Evolutionary conservation across 1,140 invertebrate species (phyloP), one percentile per base, ranked within the genome.

Genomic region (Phymastichus coffea): DNA sequence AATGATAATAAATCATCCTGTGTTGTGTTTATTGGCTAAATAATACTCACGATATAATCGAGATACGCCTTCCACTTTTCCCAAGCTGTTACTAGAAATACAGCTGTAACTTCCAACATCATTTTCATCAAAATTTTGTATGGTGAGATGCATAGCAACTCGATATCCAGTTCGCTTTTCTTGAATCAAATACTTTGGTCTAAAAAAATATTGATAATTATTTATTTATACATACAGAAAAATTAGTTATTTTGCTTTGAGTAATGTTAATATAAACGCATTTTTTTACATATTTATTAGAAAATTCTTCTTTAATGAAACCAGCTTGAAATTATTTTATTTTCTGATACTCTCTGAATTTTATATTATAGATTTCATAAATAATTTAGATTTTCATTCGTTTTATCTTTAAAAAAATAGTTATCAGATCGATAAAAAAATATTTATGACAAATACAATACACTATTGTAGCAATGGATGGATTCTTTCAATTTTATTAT

Each of bases 51-150:
- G 91, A 79, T 94, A 94, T 38, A 95, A 82, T 66, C 91, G 80
- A 61, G 95, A 83, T 6, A 87, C 91, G 48, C 90, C 90, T 74
- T 93, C 90, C 33, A 92, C 91, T 71, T 85, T 88, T 49, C 93
- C 93, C 33, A 96, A 80, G 12, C 90, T 91, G 77, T 95, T 96
- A 58, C 91, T 93, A 52, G 92, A 92, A 51, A 95, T 88, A 73
- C 94, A 95, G 72, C 90, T 92, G 82, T 95, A 97, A 49, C 89
- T 89, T 17, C 93, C 93, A 66, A 91, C 88, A 77, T 96, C 94
- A 19, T 84, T 81, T 61, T 85, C 78, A 4, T 86, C 84, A 75
- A 95, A 92, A 69, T 86, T 84, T 66, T 87, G 83, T 67, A 97
- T 93, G 41, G 87, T 82, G 55, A 97, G 82, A 82, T 86, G 86